Conservation (phyloP, 2,113 vertebrate species). For the Ochotona curzoniae region DNA sequence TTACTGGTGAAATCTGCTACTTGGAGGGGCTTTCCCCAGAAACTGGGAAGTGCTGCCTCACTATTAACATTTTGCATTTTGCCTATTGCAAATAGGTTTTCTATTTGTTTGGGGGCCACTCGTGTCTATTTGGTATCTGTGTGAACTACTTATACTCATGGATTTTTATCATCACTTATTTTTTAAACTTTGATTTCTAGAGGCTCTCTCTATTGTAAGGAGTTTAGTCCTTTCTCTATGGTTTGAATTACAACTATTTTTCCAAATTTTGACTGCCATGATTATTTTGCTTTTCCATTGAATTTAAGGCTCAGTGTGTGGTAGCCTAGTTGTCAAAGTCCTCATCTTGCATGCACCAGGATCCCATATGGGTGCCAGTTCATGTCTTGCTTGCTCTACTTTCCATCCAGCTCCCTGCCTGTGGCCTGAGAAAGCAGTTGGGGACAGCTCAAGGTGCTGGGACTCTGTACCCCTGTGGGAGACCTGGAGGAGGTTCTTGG, state of each 20-base stretch:
- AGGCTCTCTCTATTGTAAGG: background rate
- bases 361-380: too few species aligned
- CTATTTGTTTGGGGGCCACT: background rate
- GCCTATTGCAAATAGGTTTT: background rate
- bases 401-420: too few species aligned
- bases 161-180: background rate
- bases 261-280: slow-evolving; percentile 1
- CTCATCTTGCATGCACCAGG: too few species aligned
- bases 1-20: background rate
- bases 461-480: too few species aligned
- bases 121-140: background rate
- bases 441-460: too few species aligned
- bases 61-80: background rate
- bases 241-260: slow-evolving; percentile 11
- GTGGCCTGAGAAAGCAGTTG: too few species aligned
- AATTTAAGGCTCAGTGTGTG: too few species aligned
- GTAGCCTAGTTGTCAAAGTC: too few species aligned
- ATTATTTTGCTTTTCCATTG: background rate
- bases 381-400: too few species aligned
- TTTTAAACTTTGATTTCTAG: background rate
- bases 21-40: background rate
- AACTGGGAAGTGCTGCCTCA: background rate
- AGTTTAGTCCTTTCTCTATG: background rate
- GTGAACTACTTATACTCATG: background rate
- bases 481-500: too few species aligned